phyloP scores from a whole-genome alignment of 2,888 invertebrate genomes.

The Diloba caeruleocephala region DNA sequence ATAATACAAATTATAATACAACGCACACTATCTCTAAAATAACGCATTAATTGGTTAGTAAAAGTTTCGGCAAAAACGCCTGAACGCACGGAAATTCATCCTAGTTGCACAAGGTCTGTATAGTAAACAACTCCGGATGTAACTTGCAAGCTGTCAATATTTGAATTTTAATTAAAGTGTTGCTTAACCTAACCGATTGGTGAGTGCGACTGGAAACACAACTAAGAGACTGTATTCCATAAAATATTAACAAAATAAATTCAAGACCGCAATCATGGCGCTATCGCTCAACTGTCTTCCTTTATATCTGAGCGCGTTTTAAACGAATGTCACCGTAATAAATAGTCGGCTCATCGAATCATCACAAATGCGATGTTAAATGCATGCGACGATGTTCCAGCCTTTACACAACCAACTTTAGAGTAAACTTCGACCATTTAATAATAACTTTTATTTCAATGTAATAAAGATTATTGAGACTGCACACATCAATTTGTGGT shows the following conservation, averaged over 20 bases:
- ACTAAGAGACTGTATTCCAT: background rate
- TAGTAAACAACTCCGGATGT: too few relatives aligned
- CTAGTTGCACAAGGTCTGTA: too few relatives aligned
- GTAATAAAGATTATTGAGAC: conserved; percentile 5
- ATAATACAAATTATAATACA: too few relatives aligned
- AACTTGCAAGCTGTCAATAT: too few relatives aligned
- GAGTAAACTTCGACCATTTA: conserved; percentile 4
- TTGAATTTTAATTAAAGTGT: too few relatives aligned
- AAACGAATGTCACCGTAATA: conserved; percentile 69
- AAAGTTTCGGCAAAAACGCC: too few relatives aligned
- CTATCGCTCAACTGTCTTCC: conserved; percentile 24
- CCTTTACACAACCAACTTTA: conserved; percentile 52
- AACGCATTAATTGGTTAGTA: too few relatives aligned
- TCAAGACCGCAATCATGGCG: conserved; percentile 11
- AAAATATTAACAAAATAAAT: conserved; percentile 8
- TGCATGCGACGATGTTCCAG: conserved; percentile 69
- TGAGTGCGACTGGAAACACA: too few relatives aligned
- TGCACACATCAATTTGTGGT: conserved; percentile 13
- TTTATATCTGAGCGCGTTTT: conserved; percentile 51
- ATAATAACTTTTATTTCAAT: conserved; percentile 20
- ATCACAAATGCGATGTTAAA: conserved; percentile 73
- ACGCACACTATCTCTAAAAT: too few relatives aligned
- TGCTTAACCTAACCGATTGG: too few relatives aligned
- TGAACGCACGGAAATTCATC: too few relatives aligned
- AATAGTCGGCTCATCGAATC: conserved; percentile 69